These are phyloP conservation scores for Ptychodera flava DNA, from an alignment of 35 echinoderm and acorn worm species.

Conservation along the genomic window DNA sequence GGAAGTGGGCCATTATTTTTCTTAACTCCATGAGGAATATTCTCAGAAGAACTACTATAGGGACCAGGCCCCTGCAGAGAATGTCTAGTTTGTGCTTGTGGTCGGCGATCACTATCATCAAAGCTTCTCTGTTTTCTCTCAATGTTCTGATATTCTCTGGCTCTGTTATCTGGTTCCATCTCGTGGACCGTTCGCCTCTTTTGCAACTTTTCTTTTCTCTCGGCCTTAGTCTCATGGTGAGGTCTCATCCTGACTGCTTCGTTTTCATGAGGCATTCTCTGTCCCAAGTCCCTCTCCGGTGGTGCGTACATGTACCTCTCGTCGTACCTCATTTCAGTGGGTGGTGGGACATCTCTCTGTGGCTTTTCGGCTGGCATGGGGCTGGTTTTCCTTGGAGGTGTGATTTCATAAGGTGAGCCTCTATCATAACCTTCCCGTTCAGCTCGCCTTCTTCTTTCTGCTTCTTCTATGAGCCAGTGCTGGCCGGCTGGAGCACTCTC, in stretches of 20 bases:
- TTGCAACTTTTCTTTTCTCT: constrained; percentile 57
- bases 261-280: not conserved
- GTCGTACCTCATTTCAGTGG: not conserved
- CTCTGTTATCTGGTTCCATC: not conserved
- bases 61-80: not conserved
- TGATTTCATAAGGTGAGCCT: constrained; percentile 19
- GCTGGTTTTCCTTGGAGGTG: constrained; percentile 30
- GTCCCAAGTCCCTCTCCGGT: not conserved
- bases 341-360: not conserved
- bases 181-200: constrained; percentile 72
- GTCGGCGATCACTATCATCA: not conserved
- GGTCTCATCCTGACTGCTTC: constrained; percentile 15
- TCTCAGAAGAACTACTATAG: not conserved
- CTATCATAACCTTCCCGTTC: constrained; percentile 33
- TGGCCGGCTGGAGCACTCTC: constrained; percentile 37
- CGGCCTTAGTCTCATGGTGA: constrained; percentile 30
- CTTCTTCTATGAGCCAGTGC: constrained; percentile 91
- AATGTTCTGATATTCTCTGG: not conserved
- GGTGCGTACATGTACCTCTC: constrained; percentile 24
- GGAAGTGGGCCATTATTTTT: constrained; percentile 23
- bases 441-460: constrained; percentile 59
- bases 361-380: not conserved
- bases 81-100: not conserved
- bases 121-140: not conserved
- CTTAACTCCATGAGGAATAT: not conserved